Conservation (phyloP, 30 jellyfish, hydroid and myxozoan genomes). For the Hydractinia symbiolongicarpus region DNA sequence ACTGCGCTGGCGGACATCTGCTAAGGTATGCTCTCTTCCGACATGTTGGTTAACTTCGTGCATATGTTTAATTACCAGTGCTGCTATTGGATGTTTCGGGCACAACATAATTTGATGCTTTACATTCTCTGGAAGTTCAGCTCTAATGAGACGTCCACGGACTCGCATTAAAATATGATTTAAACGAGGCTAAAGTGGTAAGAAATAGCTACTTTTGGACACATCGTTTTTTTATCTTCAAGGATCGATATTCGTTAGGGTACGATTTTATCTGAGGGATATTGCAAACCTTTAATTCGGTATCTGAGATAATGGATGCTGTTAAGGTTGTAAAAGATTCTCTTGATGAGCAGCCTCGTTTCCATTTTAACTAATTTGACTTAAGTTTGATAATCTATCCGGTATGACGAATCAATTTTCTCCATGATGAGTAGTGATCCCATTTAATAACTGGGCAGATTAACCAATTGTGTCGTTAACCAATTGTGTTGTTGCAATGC, state of each 20-base stretch:
- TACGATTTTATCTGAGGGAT: neutral
- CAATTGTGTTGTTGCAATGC: too few relatives aligned
- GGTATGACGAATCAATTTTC: constrained; percentile 35
- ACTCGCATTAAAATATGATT: constrained; percentile 6
- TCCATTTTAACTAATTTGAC: neutral
- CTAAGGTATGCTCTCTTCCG: neutral
- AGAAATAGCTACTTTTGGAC: neutral
- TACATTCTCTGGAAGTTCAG: neutral
- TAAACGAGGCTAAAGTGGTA: neutral
- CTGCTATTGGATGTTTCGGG: neutral
- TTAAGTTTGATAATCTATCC: constrained; percentile 30
- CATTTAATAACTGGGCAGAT: too few relatives aligned
- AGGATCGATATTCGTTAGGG: neutral
- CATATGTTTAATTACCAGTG: neutral
- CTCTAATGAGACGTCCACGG: constrained; percentile 18
- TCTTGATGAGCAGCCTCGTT: neutral
- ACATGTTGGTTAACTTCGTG: constrained; percentile 9
- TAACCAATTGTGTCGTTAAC: too few relatives aligned
- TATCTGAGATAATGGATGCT: neutral
- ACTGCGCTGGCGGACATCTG: neutral
- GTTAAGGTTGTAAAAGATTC: neutral
- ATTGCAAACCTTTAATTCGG: neutral
- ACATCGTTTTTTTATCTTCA: neutral
- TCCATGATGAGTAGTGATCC: neutral
- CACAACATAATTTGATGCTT: constrained; percentile 17